Evolutionary conservation across 2,797 vertebrate species (phyloP).

Genomic region (Ctenochaetus hawaiiensis): DNA sequence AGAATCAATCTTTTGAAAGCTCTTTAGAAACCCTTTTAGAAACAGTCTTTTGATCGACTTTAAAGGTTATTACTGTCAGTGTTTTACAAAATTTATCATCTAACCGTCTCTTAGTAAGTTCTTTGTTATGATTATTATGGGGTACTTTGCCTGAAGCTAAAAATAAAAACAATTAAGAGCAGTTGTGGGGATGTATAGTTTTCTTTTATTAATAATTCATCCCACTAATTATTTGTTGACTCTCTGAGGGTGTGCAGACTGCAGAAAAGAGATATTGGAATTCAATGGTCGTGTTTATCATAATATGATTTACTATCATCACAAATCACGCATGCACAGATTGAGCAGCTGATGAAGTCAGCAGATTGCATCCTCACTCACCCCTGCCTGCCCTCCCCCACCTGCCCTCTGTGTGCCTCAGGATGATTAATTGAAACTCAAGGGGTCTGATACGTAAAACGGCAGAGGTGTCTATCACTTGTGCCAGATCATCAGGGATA

Average conservation of each 20-base stretch:
- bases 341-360: conserved; percentile 33
- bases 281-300: conserved; percentile 6
- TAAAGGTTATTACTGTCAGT: neutral
- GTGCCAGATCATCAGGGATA: conserved; percentile 50
- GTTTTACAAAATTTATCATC: neutral
- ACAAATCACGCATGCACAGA: conserved; percentile 39
- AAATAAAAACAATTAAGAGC: conserved; percentile 9
- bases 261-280: conserved; percentile 5
- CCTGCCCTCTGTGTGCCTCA: conserved; percentile 16
- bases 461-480: conserved; percentile 52
- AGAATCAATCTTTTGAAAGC: too few relatives aligned
- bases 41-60: neutral
- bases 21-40: neutral
- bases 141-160: neutral
- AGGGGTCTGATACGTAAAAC: conserved; percentile 57
- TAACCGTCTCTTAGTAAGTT: neutral
- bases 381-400: neutral
- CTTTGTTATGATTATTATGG: neutral
- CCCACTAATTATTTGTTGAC: neutral
- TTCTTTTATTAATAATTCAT: conserved; percentile 28
- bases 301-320: conserved; percentile 22
- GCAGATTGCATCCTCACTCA: conserved; percentile 24
- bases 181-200: neutral
- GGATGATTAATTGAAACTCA: conserved; percentile 60
- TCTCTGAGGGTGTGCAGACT: neutral